phyloP scores from a whole-genome alignment of 2,113 vertebrate species.

The Eonycteris spelaea region DNA sequence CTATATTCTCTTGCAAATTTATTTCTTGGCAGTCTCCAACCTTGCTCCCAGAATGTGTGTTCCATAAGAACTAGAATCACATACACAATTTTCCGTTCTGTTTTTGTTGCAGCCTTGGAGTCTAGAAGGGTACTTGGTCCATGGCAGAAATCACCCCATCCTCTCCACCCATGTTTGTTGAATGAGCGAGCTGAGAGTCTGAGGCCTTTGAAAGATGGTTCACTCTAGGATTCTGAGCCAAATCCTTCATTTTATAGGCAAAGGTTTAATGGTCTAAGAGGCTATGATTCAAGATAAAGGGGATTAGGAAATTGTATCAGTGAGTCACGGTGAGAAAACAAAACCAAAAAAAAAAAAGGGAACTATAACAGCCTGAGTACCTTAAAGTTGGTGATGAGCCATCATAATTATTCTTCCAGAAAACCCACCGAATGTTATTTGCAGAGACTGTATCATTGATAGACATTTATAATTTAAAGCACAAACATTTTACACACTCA shows the following conservation, averaged over 20 bases:
- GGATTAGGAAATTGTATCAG: background rate
- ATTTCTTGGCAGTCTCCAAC: background rate
- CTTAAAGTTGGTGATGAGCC: background rate
- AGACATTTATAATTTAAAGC: conserved; percentile 56
- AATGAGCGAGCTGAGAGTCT: background rate
- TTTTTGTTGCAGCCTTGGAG: background rate
- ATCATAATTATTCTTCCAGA: conserved; percentile 19
- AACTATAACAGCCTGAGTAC: background rate
- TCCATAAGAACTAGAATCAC: background rate
- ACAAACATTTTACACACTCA: conserved; percentile 28
- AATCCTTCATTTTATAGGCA: background rate
- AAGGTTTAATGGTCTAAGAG: background rate
- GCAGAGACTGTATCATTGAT: conserved; percentile 37
- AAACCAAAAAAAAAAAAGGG: background rate
- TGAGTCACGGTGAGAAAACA: background rate
- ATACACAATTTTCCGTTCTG: background rate
- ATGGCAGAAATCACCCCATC: background rate
- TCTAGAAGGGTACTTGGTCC: background rate
- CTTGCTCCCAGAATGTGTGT: background rate
- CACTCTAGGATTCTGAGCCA: background rate
- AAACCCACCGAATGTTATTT: conserved; percentile 48
- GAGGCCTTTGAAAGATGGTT: background rate
- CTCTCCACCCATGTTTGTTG: background rate
- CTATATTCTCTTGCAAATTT: background rate
- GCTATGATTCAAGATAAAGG: background rate